Conservation (phyloP, 2,888 invertebrate genomes). For the Orthosia gracilis region DNA sequence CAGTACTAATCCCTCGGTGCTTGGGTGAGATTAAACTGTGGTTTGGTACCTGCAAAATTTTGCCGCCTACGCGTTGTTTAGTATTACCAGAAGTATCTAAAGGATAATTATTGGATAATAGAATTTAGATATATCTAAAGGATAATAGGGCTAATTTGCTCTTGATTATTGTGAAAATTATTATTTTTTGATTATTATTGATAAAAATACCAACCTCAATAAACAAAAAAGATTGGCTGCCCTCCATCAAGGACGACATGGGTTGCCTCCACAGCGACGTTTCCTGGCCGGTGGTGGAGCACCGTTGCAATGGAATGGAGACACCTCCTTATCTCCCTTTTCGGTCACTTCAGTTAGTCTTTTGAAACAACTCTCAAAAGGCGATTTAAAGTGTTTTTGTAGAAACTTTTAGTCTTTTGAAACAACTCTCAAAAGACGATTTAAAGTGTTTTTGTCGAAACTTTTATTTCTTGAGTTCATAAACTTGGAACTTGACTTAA, state of each 20-base stretch:
- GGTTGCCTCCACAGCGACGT: constrained; percentile 94
- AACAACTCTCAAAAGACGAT: no score
- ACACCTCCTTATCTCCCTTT: constrained; percentile 93
- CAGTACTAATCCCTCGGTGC: constrained; percentile 56
- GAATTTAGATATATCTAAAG: no score
- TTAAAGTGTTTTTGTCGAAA: no score
- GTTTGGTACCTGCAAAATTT: constrained; percentile 36
- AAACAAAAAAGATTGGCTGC: no score
- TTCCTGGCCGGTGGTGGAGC: constrained; percentile 92
- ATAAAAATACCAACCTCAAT: no score
- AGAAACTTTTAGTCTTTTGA: no score
- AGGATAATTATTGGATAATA: constrained; percentile 12
- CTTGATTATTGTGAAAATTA: neutral
- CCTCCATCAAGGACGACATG: constrained; percentile 96
- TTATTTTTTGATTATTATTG: no score
- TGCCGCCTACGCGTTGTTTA: neutral
- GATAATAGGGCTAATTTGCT: neutral
- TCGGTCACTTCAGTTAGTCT: constrained; percentile 93
- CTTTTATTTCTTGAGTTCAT: no score
- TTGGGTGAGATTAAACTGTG: constrained; percentile 55
- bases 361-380: no score
- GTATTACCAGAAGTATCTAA: neutral
- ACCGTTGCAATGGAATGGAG: constrained; percentile 90
- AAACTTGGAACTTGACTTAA: no score
- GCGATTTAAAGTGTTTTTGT: no score